A percentile compares a stretch with the other conserved stretches of the same genome.
Evolutionary conservation across 2,797 vertebrate species (phyloP).

Genomic region (Muscicapa comitata): DNA sequence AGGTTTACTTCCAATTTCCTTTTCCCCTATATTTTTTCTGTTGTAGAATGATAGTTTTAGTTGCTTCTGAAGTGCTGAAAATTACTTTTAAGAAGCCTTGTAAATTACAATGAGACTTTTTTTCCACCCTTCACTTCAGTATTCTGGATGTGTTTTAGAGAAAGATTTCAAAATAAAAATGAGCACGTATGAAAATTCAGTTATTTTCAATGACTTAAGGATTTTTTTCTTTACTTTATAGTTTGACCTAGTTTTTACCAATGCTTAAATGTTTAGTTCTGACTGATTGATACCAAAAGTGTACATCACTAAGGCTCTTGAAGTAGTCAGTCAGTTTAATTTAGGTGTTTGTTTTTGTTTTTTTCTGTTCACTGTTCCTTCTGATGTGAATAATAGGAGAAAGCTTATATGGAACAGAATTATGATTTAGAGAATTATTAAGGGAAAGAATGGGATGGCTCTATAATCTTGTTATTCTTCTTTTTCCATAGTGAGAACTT

Average conservation of each 20-base stretch:
- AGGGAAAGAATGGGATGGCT: neutral
- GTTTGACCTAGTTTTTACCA: neutral
- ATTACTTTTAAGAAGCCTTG: neutral
- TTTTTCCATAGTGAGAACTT: neutral
- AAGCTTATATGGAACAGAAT: neutral
- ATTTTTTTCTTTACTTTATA: neutral
- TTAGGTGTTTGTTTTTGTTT: neutral
- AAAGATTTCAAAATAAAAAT: neutral
- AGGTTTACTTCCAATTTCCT: neutral
- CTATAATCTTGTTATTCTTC: neutral
- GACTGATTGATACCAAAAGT: neutral
- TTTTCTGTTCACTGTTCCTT: neutral
- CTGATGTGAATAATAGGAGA: neutral
- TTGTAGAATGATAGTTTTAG: neutral
- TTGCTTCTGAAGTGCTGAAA: neutral
- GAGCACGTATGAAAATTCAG: neutral
- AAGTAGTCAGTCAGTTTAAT: neutral
- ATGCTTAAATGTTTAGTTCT: neutral
- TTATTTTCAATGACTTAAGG: neutral
- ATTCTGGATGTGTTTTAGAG: neutral
- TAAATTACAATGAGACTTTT: neutral
- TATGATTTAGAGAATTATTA: neutral
- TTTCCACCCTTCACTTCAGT: neutral
- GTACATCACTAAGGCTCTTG: neutral
- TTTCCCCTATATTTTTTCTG: neutral